Percentiles rank a stretch among this genome's conserved stretches.
Evolutionary conservation across 1,140 invertebrate genomes (phyloP).

Genomic region (Calliphora vicina): DNA sequence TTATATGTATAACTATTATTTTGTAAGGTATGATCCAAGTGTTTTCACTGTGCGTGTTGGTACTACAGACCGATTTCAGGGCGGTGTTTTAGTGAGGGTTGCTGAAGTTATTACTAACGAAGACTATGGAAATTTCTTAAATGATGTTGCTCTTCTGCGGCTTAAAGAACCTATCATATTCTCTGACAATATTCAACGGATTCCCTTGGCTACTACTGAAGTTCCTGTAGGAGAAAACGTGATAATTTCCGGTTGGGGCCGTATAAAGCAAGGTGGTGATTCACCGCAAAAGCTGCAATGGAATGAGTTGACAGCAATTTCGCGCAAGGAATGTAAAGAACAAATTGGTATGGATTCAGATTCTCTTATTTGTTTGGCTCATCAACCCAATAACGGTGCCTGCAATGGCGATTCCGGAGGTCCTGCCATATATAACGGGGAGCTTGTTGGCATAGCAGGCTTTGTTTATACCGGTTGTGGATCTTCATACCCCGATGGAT

Average conservation of each 20-base stretch:
- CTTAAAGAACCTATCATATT: slow-evolving; percentile 53
- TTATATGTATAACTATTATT: neutral
- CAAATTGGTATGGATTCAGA: slow-evolving; percentile 37
- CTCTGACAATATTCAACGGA: slow-evolving; percentile 52
- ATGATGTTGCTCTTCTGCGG: slow-evolving; percentile 66
- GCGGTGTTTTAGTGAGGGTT: slow-evolving; percentile 42
- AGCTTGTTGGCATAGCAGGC: slow-evolving; percentile 52
- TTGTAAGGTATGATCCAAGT: slow-evolving; percentile 25
- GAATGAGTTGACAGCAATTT: slow-evolving; percentile 43
- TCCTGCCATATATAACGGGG: slow-evolving; percentile 49
- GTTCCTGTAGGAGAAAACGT: slow-evolving; percentile 43
- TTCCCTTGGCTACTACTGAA: slow-evolving; percentile 51
- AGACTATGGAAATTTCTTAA: slow-evolving; percentile 50
- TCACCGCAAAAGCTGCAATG: slow-evolving; percentile 41
- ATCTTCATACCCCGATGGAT: slow-evolving; percentile 66
- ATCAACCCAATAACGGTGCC: slow-evolving; percentile 48
- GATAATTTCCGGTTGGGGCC: slow-evolving; percentile 67
- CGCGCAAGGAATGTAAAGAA: slow-evolving; percentile 39
- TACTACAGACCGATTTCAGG: slow-evolving; percentile 40
- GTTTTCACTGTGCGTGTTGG: slow-evolving; percentile 47
- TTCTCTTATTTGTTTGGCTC: slow-evolving; percentile 52
- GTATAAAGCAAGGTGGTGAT: slow-evolving; percentile 44
- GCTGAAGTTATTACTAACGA: slow-evolving; percentile 54
- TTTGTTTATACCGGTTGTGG: slow-evolving; percentile 52
- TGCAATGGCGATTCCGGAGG: slow-evolving; percentile 59